These are phyloP conservation scores for Oreortyx pictus DNA, from an alignment of 2,797 vertebrate genomes.

Conservation along the genomic window DNA sequence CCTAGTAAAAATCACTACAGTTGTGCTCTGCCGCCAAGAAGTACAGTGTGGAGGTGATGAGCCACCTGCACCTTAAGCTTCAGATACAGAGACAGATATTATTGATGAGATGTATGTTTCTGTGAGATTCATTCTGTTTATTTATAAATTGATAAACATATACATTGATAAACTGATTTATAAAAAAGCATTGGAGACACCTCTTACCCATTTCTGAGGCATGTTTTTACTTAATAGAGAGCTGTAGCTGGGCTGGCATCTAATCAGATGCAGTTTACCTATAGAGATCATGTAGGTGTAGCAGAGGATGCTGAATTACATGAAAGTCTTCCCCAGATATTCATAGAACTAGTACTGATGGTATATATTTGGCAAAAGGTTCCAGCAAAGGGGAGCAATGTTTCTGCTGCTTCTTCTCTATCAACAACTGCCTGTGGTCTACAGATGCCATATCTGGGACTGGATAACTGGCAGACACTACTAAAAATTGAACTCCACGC, in stretches of 20 bases:
- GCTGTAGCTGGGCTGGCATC: not conserved
- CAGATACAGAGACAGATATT: not conserved
- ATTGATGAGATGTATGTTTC: not conserved
- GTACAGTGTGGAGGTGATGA: not conserved
- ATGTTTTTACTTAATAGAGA: fast-evolving
- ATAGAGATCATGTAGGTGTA: not conserved
- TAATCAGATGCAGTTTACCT: not conserved
- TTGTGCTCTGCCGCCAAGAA: not conserved
- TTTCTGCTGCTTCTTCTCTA: not conserved
- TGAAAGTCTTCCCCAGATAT: not conserved
- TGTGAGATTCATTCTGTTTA: not conserved
- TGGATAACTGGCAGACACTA: not conserved
- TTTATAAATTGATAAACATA: no score
- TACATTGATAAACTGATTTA: not conserved
- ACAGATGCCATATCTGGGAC: not conserved
- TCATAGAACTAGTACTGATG: not conserved
- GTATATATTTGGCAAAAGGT: not conserved
- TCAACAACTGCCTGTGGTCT: not conserved
- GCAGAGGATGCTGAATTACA: not conserved
- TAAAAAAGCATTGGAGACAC: not conserved
- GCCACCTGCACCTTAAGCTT: not conserved
- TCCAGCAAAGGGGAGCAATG: not conserved
- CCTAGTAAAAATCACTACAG: not conserved
- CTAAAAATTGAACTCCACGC: not conserved
- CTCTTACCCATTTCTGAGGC: not conserved